A percentile compares a stretch with the other conserved stretches of the same genome.
Conservation (phyloP, 2,888 invertebrate genomes). For the Pimpla rufipes region DNA sequence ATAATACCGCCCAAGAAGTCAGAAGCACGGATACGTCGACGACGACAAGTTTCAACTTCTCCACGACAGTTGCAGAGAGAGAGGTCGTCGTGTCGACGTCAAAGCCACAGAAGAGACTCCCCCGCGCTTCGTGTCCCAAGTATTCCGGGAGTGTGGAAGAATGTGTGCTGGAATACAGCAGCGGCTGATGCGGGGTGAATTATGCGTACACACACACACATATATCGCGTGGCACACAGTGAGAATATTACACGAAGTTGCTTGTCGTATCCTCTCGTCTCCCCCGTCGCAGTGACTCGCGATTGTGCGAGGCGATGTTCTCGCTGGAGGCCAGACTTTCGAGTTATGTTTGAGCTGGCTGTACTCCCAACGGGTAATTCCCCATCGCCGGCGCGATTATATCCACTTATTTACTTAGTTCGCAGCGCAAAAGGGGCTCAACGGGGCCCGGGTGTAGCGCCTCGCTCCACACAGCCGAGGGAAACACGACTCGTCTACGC, state of each 20-base stretch:
- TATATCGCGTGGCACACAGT: constrained; percentile 1
- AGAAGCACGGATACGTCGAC: constrained; percentile 16
- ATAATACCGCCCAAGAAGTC: background rate
- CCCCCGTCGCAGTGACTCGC: background rate
- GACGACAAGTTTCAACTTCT: constrained; percentile 25
- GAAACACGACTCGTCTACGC: constrained; percentile 45
- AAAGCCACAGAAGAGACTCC: constrained; percentile 24
- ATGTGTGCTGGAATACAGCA: constrained; percentile 23
- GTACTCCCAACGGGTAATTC: constrained; percentile 1
- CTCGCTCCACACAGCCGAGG: background rate
- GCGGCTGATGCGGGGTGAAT: background rate
- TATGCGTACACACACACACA: background rate
- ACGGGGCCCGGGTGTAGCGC: constrained; percentile 5
- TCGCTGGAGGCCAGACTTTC: constrained; percentile 21
- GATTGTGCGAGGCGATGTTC: constrained; percentile 37
- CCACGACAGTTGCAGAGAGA: constrained; percentile 38
- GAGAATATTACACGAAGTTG: constrained; percentile 30
- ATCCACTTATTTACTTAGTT: constrained; percentile 57
- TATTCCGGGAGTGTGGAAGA: constrained; percentile 24
- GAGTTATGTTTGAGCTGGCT: constrained; percentile 18
- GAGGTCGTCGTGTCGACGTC: constrained; percentile 20
- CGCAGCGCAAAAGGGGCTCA: constrained; percentile 10
- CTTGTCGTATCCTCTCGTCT: constrained; percentile 20
- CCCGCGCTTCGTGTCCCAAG: constrained; percentile 4
- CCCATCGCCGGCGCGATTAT: constrained; percentile 20